phyloP scores from a whole-genome alignment of 1,140 invertebrate species.

The Brachionus rubens region DNA sequence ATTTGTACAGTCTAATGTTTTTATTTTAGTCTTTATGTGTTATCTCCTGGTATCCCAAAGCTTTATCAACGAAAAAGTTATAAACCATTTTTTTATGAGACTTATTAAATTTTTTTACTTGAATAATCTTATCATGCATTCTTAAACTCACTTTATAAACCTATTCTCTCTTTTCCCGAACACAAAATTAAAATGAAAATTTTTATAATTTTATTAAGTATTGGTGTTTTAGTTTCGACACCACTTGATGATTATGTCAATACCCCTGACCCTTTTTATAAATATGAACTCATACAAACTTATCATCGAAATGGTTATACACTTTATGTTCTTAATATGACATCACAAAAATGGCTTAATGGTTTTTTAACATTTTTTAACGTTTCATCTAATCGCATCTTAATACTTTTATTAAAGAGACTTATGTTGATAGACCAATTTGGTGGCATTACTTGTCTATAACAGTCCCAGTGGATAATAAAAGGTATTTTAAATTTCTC shows the following conservation, averaged over 20 bases:
- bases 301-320: conserved; percentile 48
- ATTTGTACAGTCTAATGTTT: too few relatives aligned
- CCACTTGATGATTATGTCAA: conserved; percentile 47
- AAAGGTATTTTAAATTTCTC: neutral
- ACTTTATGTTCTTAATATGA: conserved; percentile 53
- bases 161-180: too few relatives aligned
- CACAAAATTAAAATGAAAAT: too few relatives aligned
- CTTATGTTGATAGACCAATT: conserved; percentile 48
- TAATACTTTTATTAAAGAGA: neutral
- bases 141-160: too few relatives aligned
- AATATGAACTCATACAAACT: conserved; percentile 47
- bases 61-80: too few relatives aligned
- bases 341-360: conserved; percentile 54
- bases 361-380: conserved; percentile 42
- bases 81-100: too few relatives aligned
- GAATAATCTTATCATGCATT: too few relatives aligned
- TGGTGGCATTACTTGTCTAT: conserved; percentile 55
- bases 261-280: conserved; percentile 4
- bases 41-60: too few relatives aligned
- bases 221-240: neutral
- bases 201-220: too few relatives aligned
- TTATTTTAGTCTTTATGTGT: too few relatives aligned
- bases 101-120: too few relatives aligned
- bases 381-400: neutral
- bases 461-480: conserved; percentile 51